A percentile compares a stretch with the other conserved stretches of the same genome.
Conservation (phyloP, 1,140 invertebrate genomes). For the Lysiphlebus fabarum region DNA sequence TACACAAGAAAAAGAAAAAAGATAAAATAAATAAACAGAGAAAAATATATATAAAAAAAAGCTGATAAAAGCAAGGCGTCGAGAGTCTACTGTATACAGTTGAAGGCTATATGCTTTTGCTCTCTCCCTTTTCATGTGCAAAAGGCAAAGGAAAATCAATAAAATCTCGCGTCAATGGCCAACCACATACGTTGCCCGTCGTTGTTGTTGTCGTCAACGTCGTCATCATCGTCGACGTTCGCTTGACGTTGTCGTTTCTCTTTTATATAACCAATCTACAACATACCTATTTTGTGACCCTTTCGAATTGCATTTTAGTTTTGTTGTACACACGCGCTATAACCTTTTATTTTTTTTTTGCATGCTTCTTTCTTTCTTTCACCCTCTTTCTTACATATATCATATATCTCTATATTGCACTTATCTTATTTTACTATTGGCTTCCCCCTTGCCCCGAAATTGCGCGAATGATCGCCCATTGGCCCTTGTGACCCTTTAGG, state of each 20-base stretch:
- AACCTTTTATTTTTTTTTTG: slow-evolving; percentile 1
- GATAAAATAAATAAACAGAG: neutral
- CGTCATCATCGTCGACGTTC: too few relatives aligned
- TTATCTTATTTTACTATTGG: too few relatives aligned
- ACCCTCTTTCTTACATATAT: neutral
- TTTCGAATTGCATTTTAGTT: neutral
- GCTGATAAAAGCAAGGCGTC: neutral
- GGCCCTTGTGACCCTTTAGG: too few relatives aligned
- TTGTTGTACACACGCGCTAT: slow-evolving; percentile 8
- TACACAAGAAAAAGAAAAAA: neutral
- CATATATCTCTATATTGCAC: too few relatives aligned
- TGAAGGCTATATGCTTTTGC: neutral
- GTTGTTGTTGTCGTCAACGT: neutral
- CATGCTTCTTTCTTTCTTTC: neutral
- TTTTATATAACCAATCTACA: neutral
- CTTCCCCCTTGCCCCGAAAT: too few relatives aligned
- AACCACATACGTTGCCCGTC: slow-evolving; percentile 17
- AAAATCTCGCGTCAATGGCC: slow-evolving; percentile 17
- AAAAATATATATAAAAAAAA: too few relatives aligned
- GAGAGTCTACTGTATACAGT: neutral
- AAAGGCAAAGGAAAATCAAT: slow-evolving; percentile 18
- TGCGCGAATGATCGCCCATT: too few relatives aligned
- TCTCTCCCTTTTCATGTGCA: neutral
- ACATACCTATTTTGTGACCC: slow-evolving; percentile 14
- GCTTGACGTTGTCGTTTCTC: neutral